A percentile compares a stretch with the other conserved stretches of the same genome.
phyloP scores from a whole-genome alignment of 2,113 vertebrate genomes.

The Spilogale gracilis region DNA sequence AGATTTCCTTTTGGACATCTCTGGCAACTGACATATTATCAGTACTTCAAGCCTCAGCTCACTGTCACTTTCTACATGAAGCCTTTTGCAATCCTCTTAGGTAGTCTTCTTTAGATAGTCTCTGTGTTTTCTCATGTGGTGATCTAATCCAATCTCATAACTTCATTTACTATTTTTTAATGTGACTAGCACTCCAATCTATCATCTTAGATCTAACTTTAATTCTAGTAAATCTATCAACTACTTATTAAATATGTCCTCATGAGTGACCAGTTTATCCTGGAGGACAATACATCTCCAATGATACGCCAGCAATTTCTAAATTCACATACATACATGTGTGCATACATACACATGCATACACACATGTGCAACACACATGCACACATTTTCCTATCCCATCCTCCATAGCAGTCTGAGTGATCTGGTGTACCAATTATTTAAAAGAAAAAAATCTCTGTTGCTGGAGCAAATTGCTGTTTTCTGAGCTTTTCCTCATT shows the following conservation, averaged over 20 bases:
- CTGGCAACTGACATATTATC: background rate
- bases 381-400: background rate
- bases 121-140: background rate
- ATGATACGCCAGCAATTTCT: background rate
- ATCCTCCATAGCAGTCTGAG: background rate
- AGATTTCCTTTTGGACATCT: background rate
- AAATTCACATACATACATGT: background rate
- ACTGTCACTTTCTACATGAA: background rate
- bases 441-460: background rate
- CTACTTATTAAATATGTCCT: background rate
- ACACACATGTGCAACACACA: background rate
- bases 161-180: background rate
- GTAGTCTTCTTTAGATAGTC: background rate
- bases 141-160: background rate
- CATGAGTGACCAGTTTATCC: background rate
- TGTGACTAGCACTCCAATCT: background rate
- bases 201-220: background rate
- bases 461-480: background rate
- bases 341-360: rapidly evolving
- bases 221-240: background rate
- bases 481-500: background rate
- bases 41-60: background rate
- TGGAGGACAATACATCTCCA: background rate
- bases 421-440: background rate
- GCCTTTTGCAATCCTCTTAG: background rate